Evolutionary conservation across 1,140 invertebrate species (phyloP), one percentile per base, ranked within the genome.

Genomic region (Carposina sasakii): DNA sequence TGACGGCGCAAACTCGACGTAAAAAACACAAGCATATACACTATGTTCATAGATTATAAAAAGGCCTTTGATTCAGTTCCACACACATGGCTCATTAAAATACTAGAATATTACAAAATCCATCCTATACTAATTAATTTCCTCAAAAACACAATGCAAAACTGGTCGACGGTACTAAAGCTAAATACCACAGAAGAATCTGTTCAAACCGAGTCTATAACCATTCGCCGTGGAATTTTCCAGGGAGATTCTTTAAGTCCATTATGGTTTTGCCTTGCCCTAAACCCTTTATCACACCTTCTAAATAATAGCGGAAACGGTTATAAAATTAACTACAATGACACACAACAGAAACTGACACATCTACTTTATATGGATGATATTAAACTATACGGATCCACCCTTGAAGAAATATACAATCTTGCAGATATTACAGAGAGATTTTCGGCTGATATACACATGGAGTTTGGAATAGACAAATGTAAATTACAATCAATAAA

Each of bases 311-410:
- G 26, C 2, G 21, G 3, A 2, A 17, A 13, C 31, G 42, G 42
- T 19, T 44, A 44, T n/a, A n/a, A 31, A 5, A 8, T 44, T n/a
- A 3, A 44, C 17, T 44, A 31, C 22, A 44, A 10, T 31, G 42
- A 44, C 1, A 33, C 8, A 15, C 17, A 31, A 3, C 13, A 9
- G 8, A 44, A 12, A 31, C 26, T 20, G 16, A 44, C 3, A 44
- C 42, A 44, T 12, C 19, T 31, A 10, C 42, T 44, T 2, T 44
- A 44, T 30, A 44, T 44, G 34, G 34, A 37, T 20, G 34, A 37
- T n/a, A 37, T 37, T 19, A 37, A 37, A 37, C 17, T 37, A 37
- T 44, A 44, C n/a, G 42, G 26, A 20, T 9, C 12, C 15, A 44
- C 17, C 19, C 17, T 31, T 31, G 2, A 6, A 3, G 20, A 44